phyloP scores from a whole-genome alignment of 2,888 invertebrate genomes.

The Scaptomyza reducta region DNA sequence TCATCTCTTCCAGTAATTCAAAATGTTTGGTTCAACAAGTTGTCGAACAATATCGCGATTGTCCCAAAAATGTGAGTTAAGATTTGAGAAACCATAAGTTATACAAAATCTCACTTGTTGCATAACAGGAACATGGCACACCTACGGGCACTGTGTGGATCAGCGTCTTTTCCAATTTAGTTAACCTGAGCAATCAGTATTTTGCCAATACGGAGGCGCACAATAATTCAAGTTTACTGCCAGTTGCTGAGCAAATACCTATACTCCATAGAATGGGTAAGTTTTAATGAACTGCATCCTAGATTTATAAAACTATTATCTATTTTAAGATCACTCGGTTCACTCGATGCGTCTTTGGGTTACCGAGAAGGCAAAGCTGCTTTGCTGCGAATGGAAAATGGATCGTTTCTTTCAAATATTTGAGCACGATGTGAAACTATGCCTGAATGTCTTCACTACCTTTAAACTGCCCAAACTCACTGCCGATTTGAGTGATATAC shows the following conservation, averaged over 20 bases:
- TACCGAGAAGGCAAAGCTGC: constrained; percentile 88
- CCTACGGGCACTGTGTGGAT: constrained; percentile 82
- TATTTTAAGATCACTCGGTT: constrained; percentile 88
- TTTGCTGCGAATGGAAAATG: constrained; percentile 91
- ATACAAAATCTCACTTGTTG: neutral
- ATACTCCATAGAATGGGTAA: constrained; percentile 85
- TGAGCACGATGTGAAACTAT: constrained; percentile 87
- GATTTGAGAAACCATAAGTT: neutral
- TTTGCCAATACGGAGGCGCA: constrained; percentile 88
- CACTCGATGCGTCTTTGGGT: constrained; percentile 93
- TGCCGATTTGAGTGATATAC: constrained; percentile 88
- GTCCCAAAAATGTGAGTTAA: constrained; percentile 67
- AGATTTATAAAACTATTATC: neutral
- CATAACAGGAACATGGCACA: constrained; percentile 76
- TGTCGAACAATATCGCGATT: constrained; percentile 67
- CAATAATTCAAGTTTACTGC: constrained; percentile 90
- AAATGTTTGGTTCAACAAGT: constrained; percentile 63
- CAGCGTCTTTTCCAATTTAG: constrained; percentile 88
- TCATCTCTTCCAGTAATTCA: constrained; percentile 75
- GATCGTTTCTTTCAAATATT: constrained; percentile 89
- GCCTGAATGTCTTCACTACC: constrained; percentile 86
- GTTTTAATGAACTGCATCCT: neutral
- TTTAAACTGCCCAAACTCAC: constrained; percentile 85
- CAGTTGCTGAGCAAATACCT: constrained; percentile 93
- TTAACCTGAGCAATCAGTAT: constrained; percentile 89